Evolutionary conservation across 37 sponge, comb jelly and placozoan genomes (phyloP).

Genomic region (Hormiphora californensis): DNA sequence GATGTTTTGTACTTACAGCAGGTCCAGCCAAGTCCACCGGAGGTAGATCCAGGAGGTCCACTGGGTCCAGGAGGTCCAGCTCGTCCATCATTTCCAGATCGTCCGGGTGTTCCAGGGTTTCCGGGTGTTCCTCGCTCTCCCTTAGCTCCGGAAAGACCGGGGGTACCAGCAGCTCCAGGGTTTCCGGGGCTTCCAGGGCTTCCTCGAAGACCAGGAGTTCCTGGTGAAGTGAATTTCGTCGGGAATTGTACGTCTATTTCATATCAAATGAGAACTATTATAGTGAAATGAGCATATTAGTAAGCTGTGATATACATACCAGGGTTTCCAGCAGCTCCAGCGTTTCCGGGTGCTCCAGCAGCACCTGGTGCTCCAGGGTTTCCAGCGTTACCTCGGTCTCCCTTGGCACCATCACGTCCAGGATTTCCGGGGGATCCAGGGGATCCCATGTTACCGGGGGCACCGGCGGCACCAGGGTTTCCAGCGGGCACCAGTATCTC

Average conservation of each 20-base stretch:
- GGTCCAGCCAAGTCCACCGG: not conserved
- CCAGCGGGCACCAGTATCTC: not conserved
- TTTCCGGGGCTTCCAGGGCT: slow-evolving; percentile 54
- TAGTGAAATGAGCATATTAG: too few species aligned
- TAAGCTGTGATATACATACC: too few species aligned
- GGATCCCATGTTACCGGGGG: slow-evolving; percentile 36
- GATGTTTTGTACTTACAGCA: not conserved
- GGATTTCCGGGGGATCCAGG: not conserved
- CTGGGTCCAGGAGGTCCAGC: slow-evolving; percentile 56
- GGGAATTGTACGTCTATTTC: not conserved
- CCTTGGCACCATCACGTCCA: not conserved
- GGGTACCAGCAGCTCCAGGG: slow-evolving; percentile 40
- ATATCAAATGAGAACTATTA: too few species aligned
- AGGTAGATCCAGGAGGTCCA: not conserved
- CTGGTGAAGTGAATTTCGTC: not conserved
- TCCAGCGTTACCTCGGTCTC: slow-evolving; percentile 60
- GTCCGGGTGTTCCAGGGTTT: slow-evolving; percentile 55
- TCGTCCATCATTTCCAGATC: not conserved
- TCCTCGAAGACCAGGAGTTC: slow-evolving; percentile 51
- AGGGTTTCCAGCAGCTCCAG: not conserved
- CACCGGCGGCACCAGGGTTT: too few species aligned
- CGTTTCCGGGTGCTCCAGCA: not conserved
- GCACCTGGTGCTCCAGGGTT: slow-evolving; percentile 22
- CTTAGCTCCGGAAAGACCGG: slow-evolving; percentile 11
- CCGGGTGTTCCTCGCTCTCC: slow-evolving; percentile 59